Conservation (phyloP, 1,140 invertebrate genomes). For the Aleiodes sp. region DNA sequence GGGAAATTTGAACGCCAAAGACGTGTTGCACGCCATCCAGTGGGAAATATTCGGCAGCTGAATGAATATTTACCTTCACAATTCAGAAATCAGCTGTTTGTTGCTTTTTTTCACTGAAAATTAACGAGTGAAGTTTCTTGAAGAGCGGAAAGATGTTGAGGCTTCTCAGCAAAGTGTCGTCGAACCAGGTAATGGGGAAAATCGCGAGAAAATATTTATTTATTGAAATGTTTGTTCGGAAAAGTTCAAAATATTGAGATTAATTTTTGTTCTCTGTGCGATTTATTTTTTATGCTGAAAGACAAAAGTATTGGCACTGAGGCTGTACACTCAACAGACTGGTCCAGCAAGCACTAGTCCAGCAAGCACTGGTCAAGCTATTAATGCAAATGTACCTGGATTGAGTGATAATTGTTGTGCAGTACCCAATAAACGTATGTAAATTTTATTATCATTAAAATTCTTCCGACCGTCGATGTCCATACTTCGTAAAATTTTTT, state of each 20-base stretch:
- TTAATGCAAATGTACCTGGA: conserved; percentile 69
- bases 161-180: background rate
- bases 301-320: background rate
- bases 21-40: no score
- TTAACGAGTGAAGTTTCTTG: background rate
- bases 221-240: background rate
- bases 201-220: conserved; percentile 19
- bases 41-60: no score
- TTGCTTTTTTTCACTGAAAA: no score
- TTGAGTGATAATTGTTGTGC: conserved; percentile 72
- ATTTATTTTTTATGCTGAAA: background rate
- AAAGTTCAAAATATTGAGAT: no score
- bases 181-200: conserved; percentile 1
- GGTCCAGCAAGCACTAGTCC: background rate
- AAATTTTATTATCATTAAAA: conserved; percentile 10
- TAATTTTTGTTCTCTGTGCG: no score
- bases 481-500: background rate
- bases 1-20: no score
- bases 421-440: conserved; percentile 64
- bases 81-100: no score
- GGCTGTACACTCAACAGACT: conserved; percentile 1
- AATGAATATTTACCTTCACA: no score
- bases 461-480: background rate
- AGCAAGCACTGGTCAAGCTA: background rate
- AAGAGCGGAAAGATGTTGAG: background rate